These are phyloP conservation scores for Crocidura indochinensis DNA, from an alignment of 2,797 vertebrate species.

Conservation along the genomic window DNA sequence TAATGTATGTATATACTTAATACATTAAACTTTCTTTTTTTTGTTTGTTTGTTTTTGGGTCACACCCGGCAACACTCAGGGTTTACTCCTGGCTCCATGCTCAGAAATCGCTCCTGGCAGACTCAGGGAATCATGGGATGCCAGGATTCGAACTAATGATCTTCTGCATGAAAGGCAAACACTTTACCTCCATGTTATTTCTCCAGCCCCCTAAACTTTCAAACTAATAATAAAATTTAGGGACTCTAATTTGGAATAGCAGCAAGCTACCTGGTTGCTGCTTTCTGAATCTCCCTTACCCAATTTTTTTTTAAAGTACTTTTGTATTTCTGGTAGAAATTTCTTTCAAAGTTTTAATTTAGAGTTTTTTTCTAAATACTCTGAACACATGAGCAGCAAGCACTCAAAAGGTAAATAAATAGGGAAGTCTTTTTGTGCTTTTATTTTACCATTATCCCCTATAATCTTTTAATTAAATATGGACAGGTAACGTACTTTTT, in stretches of 20 bases:
- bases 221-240: slow-evolving; percentile 26
- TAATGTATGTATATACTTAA: not conserved
- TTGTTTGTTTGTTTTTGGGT: no score
- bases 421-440: slow-evolving; percentile 10
- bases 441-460: not conserved
- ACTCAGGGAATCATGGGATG: no score
- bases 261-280: not conserved
- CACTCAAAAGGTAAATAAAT: not conserved
- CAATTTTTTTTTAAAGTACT: not conserved
- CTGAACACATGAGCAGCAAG: slow-evolving; percentile 7
- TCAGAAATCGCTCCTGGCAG: no score
- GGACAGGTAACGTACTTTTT: not conserved
- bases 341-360: slow-evolving; percentile 50
- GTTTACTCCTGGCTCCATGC: no score
- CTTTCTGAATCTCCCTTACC: not conserved
- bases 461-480: slow-evolving; percentile 26
- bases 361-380: not conserved
- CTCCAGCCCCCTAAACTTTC: not conserved
- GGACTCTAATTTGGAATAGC: slow-evolving; percentile 17
- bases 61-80: no score
- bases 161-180: no score
- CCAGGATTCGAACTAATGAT: no score
- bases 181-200: no score
- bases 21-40: not conserved
- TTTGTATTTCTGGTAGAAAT: slow-evolving; percentile 8